Evolutionary conservation across 2,113 vertebrate genomes (phyloP).

Genomic region (Jaculus jaculus): DNA sequence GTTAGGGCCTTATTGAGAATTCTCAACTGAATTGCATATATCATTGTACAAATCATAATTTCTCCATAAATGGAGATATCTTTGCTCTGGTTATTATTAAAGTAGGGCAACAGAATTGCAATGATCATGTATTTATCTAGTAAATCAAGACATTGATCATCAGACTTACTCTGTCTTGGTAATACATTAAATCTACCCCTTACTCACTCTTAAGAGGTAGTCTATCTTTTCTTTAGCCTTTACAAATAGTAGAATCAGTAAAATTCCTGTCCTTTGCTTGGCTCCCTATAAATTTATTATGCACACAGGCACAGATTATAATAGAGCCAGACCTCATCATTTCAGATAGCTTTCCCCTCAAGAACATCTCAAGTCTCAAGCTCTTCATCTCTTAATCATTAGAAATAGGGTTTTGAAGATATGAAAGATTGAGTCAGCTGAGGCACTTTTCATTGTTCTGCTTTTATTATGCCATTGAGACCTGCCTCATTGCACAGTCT

Average conservation of each 20-base stretch:
- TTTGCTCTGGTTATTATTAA: not conserved
- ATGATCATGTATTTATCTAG: not conserved
- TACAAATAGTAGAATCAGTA: constrained; percentile 59
- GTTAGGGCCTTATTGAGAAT: constrained; percentile 35
- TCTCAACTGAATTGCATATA: not conserved
- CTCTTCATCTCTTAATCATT: constrained; percentile 78
- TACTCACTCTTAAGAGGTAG: not conserved
- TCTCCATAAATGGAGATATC: not conserved
- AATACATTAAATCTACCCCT: not conserved
- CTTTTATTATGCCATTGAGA: constrained; percentile 61
- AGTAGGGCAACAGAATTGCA: not conserved
- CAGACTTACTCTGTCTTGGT: not conserved
- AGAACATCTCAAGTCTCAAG: constrained; percentile 69
- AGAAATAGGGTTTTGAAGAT: constrained; percentile 61
- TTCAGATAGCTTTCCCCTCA: constrained; percentile 65
- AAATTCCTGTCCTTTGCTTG: constrained; percentile 67
- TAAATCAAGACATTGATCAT: not conserved
- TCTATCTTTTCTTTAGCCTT: constrained; percentile 42
- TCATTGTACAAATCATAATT: not conserved
- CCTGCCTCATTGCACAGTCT: constrained; percentile 34
- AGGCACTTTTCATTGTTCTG: constrained; percentile 66
- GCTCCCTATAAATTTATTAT: constrained; percentile 74
- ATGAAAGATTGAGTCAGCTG: constrained; percentile 65
- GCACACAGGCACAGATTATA: constrained; percentile 65
- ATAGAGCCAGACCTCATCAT: constrained; percentile 68